Base-by-base conservation (phyloP, 2,797 vertebrate genomes). In the Phrynocephalus vlangalii region DNA sequence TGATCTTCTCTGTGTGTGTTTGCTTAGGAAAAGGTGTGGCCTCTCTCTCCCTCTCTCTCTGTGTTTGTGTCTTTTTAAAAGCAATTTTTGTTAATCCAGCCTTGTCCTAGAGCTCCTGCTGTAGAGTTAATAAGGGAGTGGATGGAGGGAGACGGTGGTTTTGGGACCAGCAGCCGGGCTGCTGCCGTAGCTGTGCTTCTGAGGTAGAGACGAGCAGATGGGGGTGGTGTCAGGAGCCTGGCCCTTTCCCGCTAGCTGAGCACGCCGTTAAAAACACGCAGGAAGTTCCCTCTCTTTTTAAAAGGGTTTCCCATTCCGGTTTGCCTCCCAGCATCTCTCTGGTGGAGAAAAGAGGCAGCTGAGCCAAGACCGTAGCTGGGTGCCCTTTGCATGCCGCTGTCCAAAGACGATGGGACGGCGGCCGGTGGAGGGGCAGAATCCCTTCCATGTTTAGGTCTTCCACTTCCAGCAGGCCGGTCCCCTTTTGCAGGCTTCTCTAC, bases 1-100 rank as follows among this genome's bases (percentile, higher is more conserved):
- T 20, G 0, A 66, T 48, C 0, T 76, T 68, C 90, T 88, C 76
- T 92, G 91, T 91, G 82, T 48, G 44, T 91, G 26, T 22, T 63
- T 63, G 60, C 10, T 63, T 63, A 63, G 60, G 18, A 63, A 15
- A 63, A 63, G 60, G 16, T 0, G 13, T n/a, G 26, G 26, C 26
- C 8, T 28, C 68, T 71, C 2, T 71, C 66, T 5, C 24, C 33
- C 33, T 33, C 33, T 67, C 66, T 6, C 66, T 20, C 1, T 71
- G 28, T 28, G 13, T n/a, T n/a, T n/a, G 33, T 33, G 26, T 71
- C 11, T 13, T 71, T 28, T 13, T 44, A 79, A 71, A 84, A 86
- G 81, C 79, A 52, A 83, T 22, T 70, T 84, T 72, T 76, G 44
- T 72, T 82, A 83, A 89, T 9, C 6, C 68, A 44, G 24, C 13